These are phyloP conservation scores for Latrodectus elegans DNA, from an alignment of 2,888 invertebrate species.

Conservation along the genomic window DNA sequence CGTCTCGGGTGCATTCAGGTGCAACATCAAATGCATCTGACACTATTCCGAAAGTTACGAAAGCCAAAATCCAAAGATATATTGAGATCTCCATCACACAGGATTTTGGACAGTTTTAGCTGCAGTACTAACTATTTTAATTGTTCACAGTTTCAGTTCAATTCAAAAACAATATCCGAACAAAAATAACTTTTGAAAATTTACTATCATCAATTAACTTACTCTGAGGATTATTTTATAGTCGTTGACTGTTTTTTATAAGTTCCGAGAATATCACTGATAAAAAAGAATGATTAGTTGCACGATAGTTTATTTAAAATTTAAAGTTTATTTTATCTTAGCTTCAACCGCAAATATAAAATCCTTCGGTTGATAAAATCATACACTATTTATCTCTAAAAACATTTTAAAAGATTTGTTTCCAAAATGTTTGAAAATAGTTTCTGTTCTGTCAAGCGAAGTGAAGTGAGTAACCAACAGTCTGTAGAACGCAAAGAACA, in stretches of 20 bases:
- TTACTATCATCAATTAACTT: background rate
- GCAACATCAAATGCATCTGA: conserved; percentile 19
- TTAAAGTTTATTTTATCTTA: too few relatives aligned
- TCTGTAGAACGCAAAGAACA: too few relatives aligned
- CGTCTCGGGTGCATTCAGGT: conserved; percentile 42
- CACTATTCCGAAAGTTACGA: background rate
- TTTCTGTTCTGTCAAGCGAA: background rate
- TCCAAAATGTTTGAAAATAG: too few relatives aligned
- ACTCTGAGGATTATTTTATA: background rate
- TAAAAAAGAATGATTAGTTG: too few relatives aligned
- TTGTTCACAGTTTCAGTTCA: background rate
- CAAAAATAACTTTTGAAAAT: background rate
- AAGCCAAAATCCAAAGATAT: conserved; percentile 42
- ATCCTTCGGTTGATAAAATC: too few relatives aligned
- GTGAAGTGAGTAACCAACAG: background rate
- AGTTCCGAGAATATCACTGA: background rate
- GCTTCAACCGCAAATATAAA: too few relatives aligned
- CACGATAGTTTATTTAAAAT: too few relatives aligned
- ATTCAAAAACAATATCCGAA: background rate
- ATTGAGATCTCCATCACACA: conserved; percentile 25
- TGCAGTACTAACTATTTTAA: background rate
- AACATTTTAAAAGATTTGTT: too few relatives aligned
- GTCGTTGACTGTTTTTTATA: background rate
- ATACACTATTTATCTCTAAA: too few relatives aligned
- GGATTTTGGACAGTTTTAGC: background rate